Conservation (phyloP, 2,888 invertebrate genomes). For the Lathronympha strigana region DNA sequence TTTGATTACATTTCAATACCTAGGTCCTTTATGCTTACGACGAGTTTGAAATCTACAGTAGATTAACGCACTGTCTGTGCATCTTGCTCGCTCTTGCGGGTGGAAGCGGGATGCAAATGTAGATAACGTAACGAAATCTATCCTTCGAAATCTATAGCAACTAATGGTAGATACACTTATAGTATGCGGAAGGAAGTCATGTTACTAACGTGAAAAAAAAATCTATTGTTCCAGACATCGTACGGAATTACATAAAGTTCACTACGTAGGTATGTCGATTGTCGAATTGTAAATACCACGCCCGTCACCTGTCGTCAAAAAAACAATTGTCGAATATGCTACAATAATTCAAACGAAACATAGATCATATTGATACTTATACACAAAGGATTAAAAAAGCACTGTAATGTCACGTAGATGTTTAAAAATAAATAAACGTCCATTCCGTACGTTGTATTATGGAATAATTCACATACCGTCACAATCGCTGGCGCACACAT, state of each 20-base stretch:
- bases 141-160: no score
- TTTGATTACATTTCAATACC: no score
- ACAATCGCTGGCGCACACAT: constrained; percentile 69
- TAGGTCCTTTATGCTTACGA: no score
- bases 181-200: background rate
- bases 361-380: background rate
- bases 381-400: background rate
- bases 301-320: background rate
- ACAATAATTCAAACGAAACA: background rate
- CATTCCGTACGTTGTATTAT: constrained; percentile 48
- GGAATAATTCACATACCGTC: constrained; percentile 69
- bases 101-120: no score
- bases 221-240: background rate
- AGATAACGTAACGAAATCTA: no score
- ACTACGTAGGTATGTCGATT: no score
- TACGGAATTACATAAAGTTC: background rate
- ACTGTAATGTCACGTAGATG: background rate
- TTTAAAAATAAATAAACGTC: constrained; percentile 32
- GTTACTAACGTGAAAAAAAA: background rate
- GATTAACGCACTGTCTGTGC: no score
- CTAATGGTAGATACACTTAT: no score
- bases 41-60: no score
- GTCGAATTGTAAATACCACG: background rate
- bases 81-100: no score
- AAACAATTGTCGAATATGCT: background rate